phyloP scores from a whole-genome alignment of 2,113 vertebrate genomes.

The Origma solitaria region DNA sequence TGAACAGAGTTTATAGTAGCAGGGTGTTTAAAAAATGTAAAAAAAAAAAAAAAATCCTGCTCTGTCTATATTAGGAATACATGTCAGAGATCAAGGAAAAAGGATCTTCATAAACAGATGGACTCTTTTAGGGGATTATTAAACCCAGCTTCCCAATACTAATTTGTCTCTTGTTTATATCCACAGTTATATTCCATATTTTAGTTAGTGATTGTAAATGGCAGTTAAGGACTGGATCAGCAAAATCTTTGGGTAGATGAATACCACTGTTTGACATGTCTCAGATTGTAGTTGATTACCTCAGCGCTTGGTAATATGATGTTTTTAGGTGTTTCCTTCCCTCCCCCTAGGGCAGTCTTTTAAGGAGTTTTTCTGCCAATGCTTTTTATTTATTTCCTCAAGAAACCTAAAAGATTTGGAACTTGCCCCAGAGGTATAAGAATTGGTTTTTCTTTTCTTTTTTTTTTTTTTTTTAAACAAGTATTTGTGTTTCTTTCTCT shows the following conservation, averaged over 20 bases:
- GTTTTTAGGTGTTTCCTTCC: constrained; percentile 53
- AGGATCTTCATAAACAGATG: constrained; percentile 60
- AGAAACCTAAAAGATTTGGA: neutral
- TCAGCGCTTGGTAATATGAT: constrained; percentile 41
- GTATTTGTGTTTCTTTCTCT: neutral
- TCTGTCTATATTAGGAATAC: constrained; percentile 47
- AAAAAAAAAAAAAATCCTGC: neutral
- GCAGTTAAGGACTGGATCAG: constrained; percentile 62
- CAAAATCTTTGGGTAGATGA: constrained; percentile 45
- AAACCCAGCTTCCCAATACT: constrained; percentile 59
- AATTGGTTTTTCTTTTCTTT: neutral
- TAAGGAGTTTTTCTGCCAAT: neutral
- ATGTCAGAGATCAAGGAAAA: constrained; percentile 51
- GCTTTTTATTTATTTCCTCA: neutral
- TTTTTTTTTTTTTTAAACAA: neutral
- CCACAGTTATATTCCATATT: constrained; percentile 45
- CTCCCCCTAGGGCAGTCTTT: constrained; percentile 29
- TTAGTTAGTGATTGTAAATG: constrained; percentile 64
- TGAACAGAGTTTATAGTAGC: constrained; percentile 42
- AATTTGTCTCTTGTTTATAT: constrained; percentile 66
- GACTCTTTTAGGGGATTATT: constrained; percentile 64
- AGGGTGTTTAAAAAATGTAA: constrained; percentile 29
- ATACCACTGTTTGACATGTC: constrained; percentile 68
- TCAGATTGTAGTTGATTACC: constrained; percentile 62
- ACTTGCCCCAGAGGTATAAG: neutral